Base-by-base conservation (phyloP, 2,113 vertebrate species). In the Monopterus albus region DNA sequence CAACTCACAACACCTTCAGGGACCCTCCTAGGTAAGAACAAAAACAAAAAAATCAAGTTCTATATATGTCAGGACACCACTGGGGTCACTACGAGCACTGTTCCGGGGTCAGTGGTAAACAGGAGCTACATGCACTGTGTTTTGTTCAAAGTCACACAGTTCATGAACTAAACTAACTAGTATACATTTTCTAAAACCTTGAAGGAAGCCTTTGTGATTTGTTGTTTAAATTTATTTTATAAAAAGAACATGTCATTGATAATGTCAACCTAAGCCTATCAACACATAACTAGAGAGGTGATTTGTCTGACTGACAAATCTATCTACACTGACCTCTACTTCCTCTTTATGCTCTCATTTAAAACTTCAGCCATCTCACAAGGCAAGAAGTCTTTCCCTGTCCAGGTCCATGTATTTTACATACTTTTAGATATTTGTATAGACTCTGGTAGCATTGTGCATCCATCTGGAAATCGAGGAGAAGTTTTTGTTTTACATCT, bases 151-250 rank as follows among this genome's bases (percentile, higher is more conserved):
- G 74, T 75, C 87, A 85, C 83, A 79, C 63, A 88, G 83, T 87
- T 72, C 78, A 76, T 84, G 70, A 70, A 74, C 89, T 89, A 75
- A 78, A 70, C 59, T n/a, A 73, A 38, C 85, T 85, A 85, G 77
- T 75, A 78, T 87, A 85, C 86, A 79, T 68, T 83, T 81, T 60
- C 55, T 76, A 85, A 83, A 87, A 90, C 65, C 60, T 79, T 72
- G 61, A 73, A 80, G 92, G 91, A 95, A 95, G 93, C 92, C 78
- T 91, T 88, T 86, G 92, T 95, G 92, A 93, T 92, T 86, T 66
- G 92, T 88, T 93, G 93, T 92, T 90, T 87, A 25, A 86, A 89
- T 92, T 91, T n/a, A 12, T 50, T 43, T n/a, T 1, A n/a, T 20
- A 46, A 35, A 6, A 42, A 61, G 57, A 38, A 60, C 46, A 23